Base-by-base conservation (phyloP, 2,888 invertebrate species). In the Aplocera efformata region DNA sequence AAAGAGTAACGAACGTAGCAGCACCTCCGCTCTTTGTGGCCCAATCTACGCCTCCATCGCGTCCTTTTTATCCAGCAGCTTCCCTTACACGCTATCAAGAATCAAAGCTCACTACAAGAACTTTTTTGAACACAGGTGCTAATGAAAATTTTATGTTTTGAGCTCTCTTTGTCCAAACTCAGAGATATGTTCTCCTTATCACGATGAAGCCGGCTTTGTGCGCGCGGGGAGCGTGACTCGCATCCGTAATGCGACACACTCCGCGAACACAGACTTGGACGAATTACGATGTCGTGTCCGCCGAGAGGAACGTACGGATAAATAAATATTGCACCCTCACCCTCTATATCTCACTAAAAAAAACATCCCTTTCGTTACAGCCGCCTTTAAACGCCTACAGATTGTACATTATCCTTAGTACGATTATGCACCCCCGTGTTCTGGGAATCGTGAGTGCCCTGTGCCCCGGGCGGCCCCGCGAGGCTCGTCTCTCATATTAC, bases 361-460 rank as follows among this genome's bases (percentile, higher is more conserved):
- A 88, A 88, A 88, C 86, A 86, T 88, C 86, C 88, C 88, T 88
- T 86, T 84, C 79, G 76, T 65, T 76, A 79, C 82, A 79, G 85
- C 85, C 79, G 85, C 82, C 86, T 88, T 86, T 88, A 88, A 88
- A 88, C 85, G 88, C 85, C 88, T 88, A 86, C 88, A 88, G 88
- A 88, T 88, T 88, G 88, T 88, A 88, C 86, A 88, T 86, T 88
- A 86, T 88, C 88, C 85, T 86, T 84, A 85, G 83, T 85, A 80
- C 83, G 85, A 88, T 88, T 88, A 88, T 88, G 88, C 88, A 88
- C 88, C 88, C 88, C 78, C 84, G 81, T 81, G 86, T 85, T 78
- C 82, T 68, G 86, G 81, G 85, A 85, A 82, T 85, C 78, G 73
- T 60, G 77, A 84, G 85, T 83, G 77, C 84, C 79, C 78, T 63